Percentiles rank a stretch among this genome's conserved stretches.
Evolutionary conservation across 2,113 vertebrate genomes (phyloP).

Genomic region (Dascyllus trimaculatus): DNA sequence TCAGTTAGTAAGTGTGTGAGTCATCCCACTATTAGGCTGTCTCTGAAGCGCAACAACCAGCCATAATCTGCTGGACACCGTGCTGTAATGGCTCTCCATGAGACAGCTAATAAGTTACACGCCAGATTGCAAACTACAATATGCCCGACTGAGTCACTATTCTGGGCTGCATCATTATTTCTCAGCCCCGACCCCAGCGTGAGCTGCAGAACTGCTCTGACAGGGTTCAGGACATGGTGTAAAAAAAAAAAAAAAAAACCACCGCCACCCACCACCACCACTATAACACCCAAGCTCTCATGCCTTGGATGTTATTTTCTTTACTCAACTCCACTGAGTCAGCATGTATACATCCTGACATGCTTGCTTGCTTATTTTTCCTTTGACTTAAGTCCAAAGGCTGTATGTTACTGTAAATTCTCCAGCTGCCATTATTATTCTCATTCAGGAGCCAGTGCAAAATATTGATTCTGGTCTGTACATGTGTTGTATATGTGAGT

Average conservation of each 20-base stretch:
- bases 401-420: conserved; percentile 7
- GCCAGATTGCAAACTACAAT: conserved; percentile 64
- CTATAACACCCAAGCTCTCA: neutral
- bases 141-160: conserved; percentile 64
- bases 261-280: no score
- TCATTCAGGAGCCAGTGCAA: conserved; percentile 18
- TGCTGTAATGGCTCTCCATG: conserved; percentile 60
- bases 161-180: conserved; percentile 62
- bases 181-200: conserved; percentile 51
- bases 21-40: conserved; percentile 67
- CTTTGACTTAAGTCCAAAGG: neutral
- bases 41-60: conserved; percentile 67
- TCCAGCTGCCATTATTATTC: conserved; percentile 41
- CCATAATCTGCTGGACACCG: conserved; percentile 68
- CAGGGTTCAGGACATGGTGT: conserved; percentile 27
- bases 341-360: neutral
- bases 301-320: neutral
- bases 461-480: conserved; percentile 38
- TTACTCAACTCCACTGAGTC: neutral
- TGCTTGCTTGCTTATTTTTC: neutral
- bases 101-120: conserved; percentile 72
- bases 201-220: conserved; percentile 36
- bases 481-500: neutral
- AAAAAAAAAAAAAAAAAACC: no score
- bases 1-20: conserved; percentile 57